A percentile compares a stretch with the other conserved stretches of the same genome.
Evolutionary conservation across 2,797 vertebrate species (phyloP).

Genomic region (Ctenochaetus hawaiiensis): DNA sequence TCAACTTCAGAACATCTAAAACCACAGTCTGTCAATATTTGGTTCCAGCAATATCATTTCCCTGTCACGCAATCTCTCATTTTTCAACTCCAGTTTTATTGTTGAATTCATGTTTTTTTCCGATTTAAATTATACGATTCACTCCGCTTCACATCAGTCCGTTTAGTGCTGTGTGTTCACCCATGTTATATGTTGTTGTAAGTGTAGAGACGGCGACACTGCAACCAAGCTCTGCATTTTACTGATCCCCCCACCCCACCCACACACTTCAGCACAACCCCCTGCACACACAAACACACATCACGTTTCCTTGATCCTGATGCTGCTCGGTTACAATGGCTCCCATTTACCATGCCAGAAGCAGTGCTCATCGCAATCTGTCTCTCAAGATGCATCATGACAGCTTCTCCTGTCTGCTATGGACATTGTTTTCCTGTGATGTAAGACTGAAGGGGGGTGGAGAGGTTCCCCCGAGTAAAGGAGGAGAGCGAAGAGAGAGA

Average conservation of each 20-base stretch:
- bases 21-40: constrained; percentile 24
- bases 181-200: neutral
- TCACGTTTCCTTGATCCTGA: constrained; percentile 11
- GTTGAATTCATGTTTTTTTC: neutral
- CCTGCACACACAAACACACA: neutral
- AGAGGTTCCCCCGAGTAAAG: constrained; percentile 14
- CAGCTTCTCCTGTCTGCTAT: constrained; percentile 56
- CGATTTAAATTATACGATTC: neutral
- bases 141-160: neutral
- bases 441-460: constrained; percentile 34
- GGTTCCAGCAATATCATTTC: constrained; percentile 4
- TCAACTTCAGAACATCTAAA: constrained; percentile 21
- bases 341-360: constrained; percentile 59
- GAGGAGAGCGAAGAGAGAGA: constrained; percentile 9
- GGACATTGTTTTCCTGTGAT: constrained; percentile 44
- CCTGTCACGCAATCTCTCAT: neutral
- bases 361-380: constrained; percentile 53
- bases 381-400: constrained; percentile 60
- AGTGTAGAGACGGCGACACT: neutral
- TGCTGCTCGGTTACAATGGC: constrained; percentile 34
- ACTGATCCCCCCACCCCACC: neutral
- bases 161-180: neutral
- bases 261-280: no score
- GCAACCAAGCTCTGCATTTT: neutral
- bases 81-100: neutral